Percentiles rank a stretch among this genome's conserved stretches.
These are phyloP conservation scores for Neodontobutis hainanensis DNA, from an alignment of 2,113 vertebrate genomes.

Conservation along the genomic window DNA sequence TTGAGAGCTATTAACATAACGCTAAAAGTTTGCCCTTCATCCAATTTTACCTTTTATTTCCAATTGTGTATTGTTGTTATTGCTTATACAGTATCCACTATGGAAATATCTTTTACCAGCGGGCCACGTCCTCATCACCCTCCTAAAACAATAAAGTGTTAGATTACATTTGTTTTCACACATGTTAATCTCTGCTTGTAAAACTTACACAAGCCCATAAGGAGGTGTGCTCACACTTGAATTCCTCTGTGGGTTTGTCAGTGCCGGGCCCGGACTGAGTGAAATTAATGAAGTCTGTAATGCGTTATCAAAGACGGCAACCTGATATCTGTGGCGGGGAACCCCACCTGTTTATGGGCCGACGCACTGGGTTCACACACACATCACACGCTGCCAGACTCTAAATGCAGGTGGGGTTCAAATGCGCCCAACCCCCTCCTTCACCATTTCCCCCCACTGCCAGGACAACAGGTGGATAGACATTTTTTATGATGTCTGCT, in stretches of 20 bases:
- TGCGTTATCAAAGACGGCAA: conserved; percentile 78
- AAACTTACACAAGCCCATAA: conserved; percentile 64
- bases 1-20: conserved; percentile 40
- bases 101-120: conserved; percentile 36
- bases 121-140: conserved; percentile 38
- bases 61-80: too few relatives aligned
- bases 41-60: too few relatives aligned
- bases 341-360: conserved; percentile 72
- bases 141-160: conserved; percentile 68
- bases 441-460: conserved; percentile 39
- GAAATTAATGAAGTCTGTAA: conserved; percentile 79
- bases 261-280: conserved; percentile 57
- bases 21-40: conserved; percentile 12
- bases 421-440: conserved; percentile 26
- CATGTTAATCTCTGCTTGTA: conserved; percentile 74
- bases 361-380: conserved; percentile 37
- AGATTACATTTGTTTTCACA: conserved; percentile 76
- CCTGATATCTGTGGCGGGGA: conserved; percentile 68
- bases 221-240: conserved; percentile 65
- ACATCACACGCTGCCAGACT: conserved; percentile 55
- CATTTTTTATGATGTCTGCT: conserved; percentile 78
- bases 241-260: conserved; percentile 69
- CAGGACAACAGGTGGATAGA: conserved; percentile 80
- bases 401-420: conserved; percentile 78
- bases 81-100: background rate